Percentiles rank a stretch among this genome's conserved stretches.
These are phyloP conservation scores for Falco rusticolus DNA, from an alignment of 2,797 vertebrate genomes.

Conservation along the genomic window DNA sequence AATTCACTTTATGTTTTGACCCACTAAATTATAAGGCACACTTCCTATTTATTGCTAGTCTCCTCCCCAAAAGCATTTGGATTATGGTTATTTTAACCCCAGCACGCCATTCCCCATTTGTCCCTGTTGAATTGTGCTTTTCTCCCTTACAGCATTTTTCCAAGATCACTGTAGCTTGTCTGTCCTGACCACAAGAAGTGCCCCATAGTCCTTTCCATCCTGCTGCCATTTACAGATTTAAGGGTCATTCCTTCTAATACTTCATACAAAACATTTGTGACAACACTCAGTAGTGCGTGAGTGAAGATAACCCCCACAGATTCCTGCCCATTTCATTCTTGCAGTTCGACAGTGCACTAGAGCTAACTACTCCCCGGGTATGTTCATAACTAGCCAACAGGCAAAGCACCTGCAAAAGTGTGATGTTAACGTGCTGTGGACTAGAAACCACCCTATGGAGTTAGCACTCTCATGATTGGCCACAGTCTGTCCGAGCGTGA, in stretches of 20 bases:
- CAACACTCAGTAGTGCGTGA: not conserved
- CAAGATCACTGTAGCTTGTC: not conserved
- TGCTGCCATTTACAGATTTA: not conserved
- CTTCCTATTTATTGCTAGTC: not conserved
- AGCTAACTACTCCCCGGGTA: not conserved
- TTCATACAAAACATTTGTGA: not conserved
- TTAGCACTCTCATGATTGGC: not conserved
- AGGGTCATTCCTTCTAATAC: not conserved
- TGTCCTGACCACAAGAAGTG: not conserved
- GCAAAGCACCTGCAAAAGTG: not conserved
- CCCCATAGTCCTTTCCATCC: not conserved
- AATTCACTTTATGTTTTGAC: not conserved
- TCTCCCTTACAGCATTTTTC: not conserved
- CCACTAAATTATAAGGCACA: not conserved
- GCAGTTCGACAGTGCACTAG: not conserved
- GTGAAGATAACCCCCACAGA: not conserved
- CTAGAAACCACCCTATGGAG: not conserved
- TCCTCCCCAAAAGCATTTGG: not conserved
- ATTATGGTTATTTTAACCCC: not conserved
- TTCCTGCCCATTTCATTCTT: not conserved
- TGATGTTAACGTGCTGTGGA: accelerated
- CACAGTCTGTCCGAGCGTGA: not conserved
- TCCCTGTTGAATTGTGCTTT: not conserved
- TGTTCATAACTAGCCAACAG: accelerated
- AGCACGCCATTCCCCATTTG: not conserved